Percentiles rank a stretch among this genome's conserved stretches.
Conservation (phyloP, 2,888 invertebrate species). For the Hemicrepidius hirtus region DNA sequence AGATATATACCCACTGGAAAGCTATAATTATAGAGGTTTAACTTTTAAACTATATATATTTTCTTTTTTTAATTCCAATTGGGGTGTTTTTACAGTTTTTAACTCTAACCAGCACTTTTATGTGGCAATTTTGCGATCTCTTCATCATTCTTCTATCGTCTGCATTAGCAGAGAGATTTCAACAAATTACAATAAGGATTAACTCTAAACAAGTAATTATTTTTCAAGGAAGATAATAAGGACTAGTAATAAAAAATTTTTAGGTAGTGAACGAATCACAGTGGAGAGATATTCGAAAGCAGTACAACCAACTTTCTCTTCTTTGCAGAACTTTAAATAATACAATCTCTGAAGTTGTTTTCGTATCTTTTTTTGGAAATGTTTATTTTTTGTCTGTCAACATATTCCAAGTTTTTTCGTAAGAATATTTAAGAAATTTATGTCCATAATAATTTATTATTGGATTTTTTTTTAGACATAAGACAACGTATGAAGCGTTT, state of each 20-base stretch:
- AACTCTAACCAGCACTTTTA: slow-evolving; percentile 36
- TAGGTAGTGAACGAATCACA: slow-evolving; percentile 31
- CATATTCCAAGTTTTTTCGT: slow-evolving; percentile 46
- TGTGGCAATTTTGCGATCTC: slow-evolving; percentile 53
- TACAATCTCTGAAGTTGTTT: slow-evolving; percentile 39
- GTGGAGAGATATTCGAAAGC: slow-evolving; percentile 42
- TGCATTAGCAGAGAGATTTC: slow-evolving; percentile 48
- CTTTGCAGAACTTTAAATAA: slow-evolving; percentile 46
- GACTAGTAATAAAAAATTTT: no score
- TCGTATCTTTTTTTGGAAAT: slow-evolving; percentile 48
- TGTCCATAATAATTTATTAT: no score
- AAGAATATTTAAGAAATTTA: background rate
- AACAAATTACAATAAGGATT: slow-evolving; percentile 32
- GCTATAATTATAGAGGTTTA: slow-evolving; percentile 41
- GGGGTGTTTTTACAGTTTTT: slow-evolving; percentile 40
- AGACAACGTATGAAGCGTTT: slow-evolving; percentile 22
- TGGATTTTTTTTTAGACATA: background rate
- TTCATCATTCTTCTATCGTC: slow-evolving; percentile 45
- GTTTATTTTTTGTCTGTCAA: slow-evolving; percentile 48
- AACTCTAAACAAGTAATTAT: background rate
- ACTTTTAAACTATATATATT: background rate
- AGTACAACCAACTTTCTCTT: slow-evolving; percentile 41
- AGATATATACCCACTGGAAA: slow-evolving; percentile 42
- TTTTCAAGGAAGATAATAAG: no score
- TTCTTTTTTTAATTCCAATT: background rate